These are phyloP conservation scores for Epistrophe eligans DNA, from an alignment of 2,888 invertebrate genomes.

Conservation along the genomic window DNA sequence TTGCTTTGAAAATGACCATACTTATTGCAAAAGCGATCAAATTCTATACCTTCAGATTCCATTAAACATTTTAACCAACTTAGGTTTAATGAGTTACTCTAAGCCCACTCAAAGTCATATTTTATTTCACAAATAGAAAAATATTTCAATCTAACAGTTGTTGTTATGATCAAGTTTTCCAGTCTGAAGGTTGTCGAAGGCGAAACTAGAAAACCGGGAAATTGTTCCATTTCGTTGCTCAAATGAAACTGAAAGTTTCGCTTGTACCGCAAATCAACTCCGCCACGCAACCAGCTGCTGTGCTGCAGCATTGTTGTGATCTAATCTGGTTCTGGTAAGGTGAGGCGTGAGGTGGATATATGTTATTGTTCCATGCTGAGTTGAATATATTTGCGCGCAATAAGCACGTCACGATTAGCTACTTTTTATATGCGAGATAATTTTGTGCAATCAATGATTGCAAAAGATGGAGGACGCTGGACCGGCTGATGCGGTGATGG, in stretches of 20 bases:
- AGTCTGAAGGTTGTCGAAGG: conserved; percentile 69
- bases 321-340: conserved; percentile 9
- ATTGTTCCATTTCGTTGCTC: conserved; percentile 67
- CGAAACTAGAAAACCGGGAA: conserved; percentile 62
- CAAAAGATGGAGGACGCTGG: neutral
- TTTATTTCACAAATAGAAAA: too few relatives aligned
- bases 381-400: conserved; percentile 15
- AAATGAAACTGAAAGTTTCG: conserved; percentile 65
- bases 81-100: too few relatives aligned
- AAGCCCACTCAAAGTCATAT: too few relatives aligned
- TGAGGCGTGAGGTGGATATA: neutral
- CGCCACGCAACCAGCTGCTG: neutral
- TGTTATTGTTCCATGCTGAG: conserved; percentile 24
- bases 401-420: conserved; percentile 38
- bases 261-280: neutral
- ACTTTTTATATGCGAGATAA: conserved; percentile 43
- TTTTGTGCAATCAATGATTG: conserved; percentile 56
- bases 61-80: too few relatives aligned
- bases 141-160: too few relatives aligned
- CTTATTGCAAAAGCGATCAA: too few relatives aligned
- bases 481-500: neutral
- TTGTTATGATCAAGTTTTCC: conserved; percentile 27
- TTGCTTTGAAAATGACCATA: too few relatives aligned
- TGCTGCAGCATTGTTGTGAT: neutral
- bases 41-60: too few relatives aligned